These are phyloP conservation scores for Ibidorhyncha struthersii DNA, from an alignment of 2,113 vertebrate genomes.

Conservation along the genomic window DNA sequence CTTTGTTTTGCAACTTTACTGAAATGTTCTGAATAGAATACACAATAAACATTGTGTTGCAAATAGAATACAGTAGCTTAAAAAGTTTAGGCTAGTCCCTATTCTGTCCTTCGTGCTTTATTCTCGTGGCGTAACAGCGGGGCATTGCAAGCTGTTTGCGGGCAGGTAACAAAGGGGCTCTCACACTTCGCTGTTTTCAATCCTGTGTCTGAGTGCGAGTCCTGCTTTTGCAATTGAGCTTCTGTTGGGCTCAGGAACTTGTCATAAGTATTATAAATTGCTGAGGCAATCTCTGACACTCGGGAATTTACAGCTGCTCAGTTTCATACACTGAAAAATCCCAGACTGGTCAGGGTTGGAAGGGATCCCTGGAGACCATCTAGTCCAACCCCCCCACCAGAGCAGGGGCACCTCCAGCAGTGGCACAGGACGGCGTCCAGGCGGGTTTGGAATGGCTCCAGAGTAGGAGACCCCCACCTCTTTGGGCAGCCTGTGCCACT, in stretches of 20 bases:
- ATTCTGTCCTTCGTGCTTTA: not conserved
- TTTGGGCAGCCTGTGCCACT: too few relatives aligned
- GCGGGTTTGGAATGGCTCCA: too few relatives aligned
- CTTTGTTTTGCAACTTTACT: not conserved
- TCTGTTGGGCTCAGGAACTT: not conserved
- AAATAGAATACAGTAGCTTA: accelerated
- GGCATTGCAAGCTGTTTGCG: not conserved
- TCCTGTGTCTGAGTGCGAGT: not conserved
- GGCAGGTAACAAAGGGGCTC: not conserved
- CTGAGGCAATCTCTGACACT: not conserved
- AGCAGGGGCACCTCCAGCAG: too few relatives aligned
- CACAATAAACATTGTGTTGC: not conserved
- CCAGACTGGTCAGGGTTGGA: too few relatives aligned
- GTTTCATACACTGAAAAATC: not conserved
- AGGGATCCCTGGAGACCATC: too few relatives aligned
- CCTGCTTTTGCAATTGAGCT: not conserved
- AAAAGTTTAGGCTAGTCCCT: too few relatives aligned
- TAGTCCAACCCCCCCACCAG: too few relatives aligned
- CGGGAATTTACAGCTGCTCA: not conserved
- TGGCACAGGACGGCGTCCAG: too few relatives aligned
- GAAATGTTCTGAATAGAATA: not conserved
- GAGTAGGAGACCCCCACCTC: too few relatives aligned
- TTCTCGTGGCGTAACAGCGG: accelerated
- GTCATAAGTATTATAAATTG: not conserved
- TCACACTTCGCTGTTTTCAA: not conserved